phyloP scores from a whole-genome alignment of 2,113 vertebrate genomes.

The Jaculus jaculus region DNA sequence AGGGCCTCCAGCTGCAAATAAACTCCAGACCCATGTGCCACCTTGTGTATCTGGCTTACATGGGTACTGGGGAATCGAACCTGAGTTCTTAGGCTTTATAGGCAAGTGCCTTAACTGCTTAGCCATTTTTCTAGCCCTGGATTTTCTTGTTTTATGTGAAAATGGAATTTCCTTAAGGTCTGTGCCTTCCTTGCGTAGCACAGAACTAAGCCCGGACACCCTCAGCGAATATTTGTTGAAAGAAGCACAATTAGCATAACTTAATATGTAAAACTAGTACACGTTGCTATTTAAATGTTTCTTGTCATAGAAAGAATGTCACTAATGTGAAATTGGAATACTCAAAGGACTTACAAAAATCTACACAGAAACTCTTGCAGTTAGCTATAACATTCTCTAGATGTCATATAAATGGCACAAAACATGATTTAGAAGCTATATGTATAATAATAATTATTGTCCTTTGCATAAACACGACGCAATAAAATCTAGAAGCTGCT shows the following conservation, averaged over 20 bases:
- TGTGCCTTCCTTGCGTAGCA: background rate
- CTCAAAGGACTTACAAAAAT: background rate
- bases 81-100: too few relatives aligned
- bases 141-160: background rate
- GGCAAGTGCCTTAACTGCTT: too few relatives aligned
- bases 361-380: background rate
- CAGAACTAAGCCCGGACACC: background rate
- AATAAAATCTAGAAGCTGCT: background rate
- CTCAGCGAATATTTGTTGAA: background rate
- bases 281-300: background rate
- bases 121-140: too few relatives aligned
- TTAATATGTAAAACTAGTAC: background rate
- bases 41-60: too few relatives aligned
- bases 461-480: background rate
- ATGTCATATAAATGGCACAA: background rate
- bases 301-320: background rate
- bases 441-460: too few relatives aligned
- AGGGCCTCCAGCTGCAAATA: too few relatives aligned
- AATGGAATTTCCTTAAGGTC: background rate
- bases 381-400: background rate
- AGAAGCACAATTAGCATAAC: background rate
- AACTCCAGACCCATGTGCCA: too few relatives aligned
- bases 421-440: background rate
- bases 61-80: too few relatives aligned
- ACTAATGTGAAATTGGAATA: background rate